Conservation (phyloP, 2,888 invertebrate species). For the Synergus japonicus region DNA sequence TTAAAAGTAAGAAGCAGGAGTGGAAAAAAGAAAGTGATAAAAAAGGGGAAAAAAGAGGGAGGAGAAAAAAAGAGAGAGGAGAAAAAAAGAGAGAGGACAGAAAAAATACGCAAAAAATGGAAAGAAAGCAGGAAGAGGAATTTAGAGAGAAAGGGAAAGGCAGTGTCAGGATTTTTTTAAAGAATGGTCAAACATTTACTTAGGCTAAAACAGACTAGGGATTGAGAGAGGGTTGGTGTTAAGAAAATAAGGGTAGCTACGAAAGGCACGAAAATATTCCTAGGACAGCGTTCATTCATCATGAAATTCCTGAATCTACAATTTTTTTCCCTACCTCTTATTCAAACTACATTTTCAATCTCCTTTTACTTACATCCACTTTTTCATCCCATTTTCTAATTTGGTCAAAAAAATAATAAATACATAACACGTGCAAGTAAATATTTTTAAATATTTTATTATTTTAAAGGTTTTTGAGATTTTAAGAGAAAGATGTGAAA, state of each 20-base stretch:
- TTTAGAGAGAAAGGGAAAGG: not conserved
- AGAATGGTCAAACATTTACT: constrained; percentile 3
- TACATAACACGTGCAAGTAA: too few species aligned
- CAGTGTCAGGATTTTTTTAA: not conserved
- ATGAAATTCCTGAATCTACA: not conserved
- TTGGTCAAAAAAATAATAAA: too few species aligned
- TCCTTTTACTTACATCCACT: too few species aligned
- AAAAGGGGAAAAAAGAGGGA: not conserved
- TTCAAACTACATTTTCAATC: too few species aligned
- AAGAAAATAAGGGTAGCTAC: not conserved
- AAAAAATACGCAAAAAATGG: constrained; percentile 5
- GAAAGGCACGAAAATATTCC: not conserved
- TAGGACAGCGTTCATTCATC: not conserved
- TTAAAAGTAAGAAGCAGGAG: not conserved
- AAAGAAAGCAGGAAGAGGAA: not conserved
- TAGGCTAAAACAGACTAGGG: not conserved
- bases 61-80: not conserved
- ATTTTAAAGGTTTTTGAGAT: too few species aligned
- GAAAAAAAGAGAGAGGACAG: not conserved
- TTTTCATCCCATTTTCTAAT: too few species aligned
- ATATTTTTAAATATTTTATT: too few species aligned
- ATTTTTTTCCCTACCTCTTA: too few species aligned
- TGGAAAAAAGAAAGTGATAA: not conserved
- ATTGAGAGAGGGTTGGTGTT: constrained; percentile 1
- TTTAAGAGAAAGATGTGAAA: too few species aligned